These are phyloP conservation scores for Crotalus adamanteus DNA, from an alignment of 2,797 vertebrate genomes.

Conservation along the genomic window DNA sequence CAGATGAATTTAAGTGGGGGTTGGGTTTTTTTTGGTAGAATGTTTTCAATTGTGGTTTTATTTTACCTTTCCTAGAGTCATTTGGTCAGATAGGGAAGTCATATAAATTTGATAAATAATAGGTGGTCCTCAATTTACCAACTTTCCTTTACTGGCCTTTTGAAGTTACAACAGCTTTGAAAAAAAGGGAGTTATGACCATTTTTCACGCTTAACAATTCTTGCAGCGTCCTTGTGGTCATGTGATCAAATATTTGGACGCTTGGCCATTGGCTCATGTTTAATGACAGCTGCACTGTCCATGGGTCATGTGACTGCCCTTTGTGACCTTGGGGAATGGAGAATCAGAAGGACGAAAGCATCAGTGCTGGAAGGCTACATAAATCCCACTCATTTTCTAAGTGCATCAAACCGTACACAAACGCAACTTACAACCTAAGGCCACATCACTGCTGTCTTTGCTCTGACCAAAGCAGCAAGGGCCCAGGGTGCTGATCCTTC, in stretches of 20 bases:
- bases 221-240: no score
- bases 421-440: background rate
- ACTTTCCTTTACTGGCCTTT: background rate
- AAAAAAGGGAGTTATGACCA: no score
- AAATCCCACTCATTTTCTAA: background rate
- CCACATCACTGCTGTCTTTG: background rate
- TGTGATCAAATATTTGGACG: no score
- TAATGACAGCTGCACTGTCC: no score
- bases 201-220: no score
- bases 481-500: background rate
- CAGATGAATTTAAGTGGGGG: background rate
- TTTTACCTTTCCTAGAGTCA: background rate
- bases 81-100: background rate
- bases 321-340: no score
- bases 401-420: background rate
- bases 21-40: background rate
- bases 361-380: no score
- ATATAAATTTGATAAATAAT: background rate
- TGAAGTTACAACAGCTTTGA: background rate
- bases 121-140: background rate
- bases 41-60: background rate
- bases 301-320: no score
- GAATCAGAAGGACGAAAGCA: no score
- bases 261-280: no score
- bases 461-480: background rate